A percentile compares a stretch with the other conserved stretches of the same genome.
Evolutionary conservation across 2,113 vertebrate genomes (phyloP).

Genomic region (Gymnogyps californianus): DNA sequence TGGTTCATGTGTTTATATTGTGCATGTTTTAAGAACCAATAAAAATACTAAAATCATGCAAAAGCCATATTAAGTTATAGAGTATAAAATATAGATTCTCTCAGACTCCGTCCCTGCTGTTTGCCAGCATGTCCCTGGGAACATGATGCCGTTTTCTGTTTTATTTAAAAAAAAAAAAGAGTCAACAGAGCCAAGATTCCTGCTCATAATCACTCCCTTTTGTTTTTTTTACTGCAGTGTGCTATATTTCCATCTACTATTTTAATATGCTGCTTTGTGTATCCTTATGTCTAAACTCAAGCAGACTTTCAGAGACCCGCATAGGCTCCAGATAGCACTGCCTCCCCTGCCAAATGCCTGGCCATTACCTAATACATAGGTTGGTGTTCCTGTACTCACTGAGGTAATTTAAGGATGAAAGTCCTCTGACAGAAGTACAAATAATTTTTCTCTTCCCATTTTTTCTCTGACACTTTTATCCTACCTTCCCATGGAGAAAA

Average conservation of each 20-base stretch:
- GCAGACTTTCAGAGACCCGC: background rate
- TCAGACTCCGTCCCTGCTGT: background rate
- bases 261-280: slow-evolving; percentile 18
- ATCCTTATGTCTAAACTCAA: background rate
- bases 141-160: slow-evolving; percentile 15
- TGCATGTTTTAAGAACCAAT: background rate
- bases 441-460: background rate
- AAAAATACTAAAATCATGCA: slow-evolving; percentile 14
- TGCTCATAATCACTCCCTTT: slow-evolving; percentile 38
- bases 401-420: background rate
- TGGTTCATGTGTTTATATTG: background rate
- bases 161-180: background rate
- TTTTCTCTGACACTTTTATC: background rate
- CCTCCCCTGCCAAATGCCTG: background rate
- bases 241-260: slow-evolving; percentile 24
- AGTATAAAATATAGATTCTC: slow-evolving; percentile 13
- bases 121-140: slow-evolving; percentile 54
- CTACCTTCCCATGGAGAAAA: background rate
- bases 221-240: background rate
- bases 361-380: background rate
- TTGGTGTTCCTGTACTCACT: background rate
- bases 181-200: slow-evolving; percentile 46
- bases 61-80: slow-evolving; percentile 49
- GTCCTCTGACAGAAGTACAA: background rate
- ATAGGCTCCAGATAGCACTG: background rate